A percentile compares a stretch with the other conserved stretches of the same genome.
Conservation (phyloP, 1,140 invertebrate species). For the Lasaia peninsularis region DNA sequence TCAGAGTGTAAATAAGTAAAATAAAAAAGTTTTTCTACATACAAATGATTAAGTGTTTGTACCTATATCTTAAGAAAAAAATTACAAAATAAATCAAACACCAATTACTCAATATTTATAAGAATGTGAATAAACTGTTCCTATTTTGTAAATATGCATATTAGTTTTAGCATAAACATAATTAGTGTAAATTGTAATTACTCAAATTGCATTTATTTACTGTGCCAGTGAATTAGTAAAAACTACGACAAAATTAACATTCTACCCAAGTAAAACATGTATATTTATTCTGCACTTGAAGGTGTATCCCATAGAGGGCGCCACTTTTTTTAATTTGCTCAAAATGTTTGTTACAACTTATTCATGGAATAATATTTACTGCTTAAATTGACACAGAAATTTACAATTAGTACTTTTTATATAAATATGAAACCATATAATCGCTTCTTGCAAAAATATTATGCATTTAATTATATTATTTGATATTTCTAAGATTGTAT, state of each 20-base stretch:
- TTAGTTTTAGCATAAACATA: neutral
- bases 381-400: too few species aligned
- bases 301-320: neutral
- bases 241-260: neutral
- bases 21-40: too few species aligned
- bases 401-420: too few species aligned
- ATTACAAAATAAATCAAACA: neutral
- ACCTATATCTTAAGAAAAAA: constrained; percentile 4
- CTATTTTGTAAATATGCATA: constrained; percentile 2
- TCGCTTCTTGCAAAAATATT: too few species aligned
- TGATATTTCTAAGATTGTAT: too few species aligned
- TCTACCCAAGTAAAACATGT: neutral
- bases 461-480: too few species aligned
- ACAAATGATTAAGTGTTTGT: neutral
- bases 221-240: constrained; percentile 2
- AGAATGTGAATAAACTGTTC: constrained; percentile 1
- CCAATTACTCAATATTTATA: neutral
- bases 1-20: too few species aligned
- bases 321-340: too few species aligned
- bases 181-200: neutral
- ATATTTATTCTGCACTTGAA: neutral
- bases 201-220: constrained; percentile 4
- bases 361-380: too few species aligned
- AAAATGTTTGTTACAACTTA: too few species aligned
- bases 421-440: too few species aligned